phyloP scores from a whole-genome alignment of 2,113 vertebrate species.

The Glaucidium brasilianum region DNA sequence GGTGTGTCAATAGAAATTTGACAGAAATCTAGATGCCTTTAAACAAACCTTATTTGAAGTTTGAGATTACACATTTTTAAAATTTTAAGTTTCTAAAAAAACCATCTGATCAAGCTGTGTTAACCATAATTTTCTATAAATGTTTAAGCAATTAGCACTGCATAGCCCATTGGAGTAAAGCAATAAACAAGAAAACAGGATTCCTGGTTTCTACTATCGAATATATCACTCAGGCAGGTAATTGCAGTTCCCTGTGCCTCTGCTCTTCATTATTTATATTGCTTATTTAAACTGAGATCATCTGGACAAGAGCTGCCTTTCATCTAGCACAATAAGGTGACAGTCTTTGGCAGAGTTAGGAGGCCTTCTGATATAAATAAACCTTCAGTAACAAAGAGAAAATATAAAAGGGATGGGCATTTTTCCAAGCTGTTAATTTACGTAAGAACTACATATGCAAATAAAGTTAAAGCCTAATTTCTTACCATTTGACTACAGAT shows the following conservation, averaged over 20 bases:
- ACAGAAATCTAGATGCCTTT: not conserved
- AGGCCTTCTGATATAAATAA: not conserved
- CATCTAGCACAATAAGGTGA: not conserved
- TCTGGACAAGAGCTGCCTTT: not conserved
- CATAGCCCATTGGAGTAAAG: not conserved
- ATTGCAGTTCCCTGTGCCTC: not conserved
- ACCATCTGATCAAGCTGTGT: fast-evolving
- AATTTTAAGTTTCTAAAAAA: not conserved
- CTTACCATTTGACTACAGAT: not conserved
- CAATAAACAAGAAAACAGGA: not conserved
- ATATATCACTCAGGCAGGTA: not conserved
- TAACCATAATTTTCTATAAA: not conserved
- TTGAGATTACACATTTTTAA: not conserved
- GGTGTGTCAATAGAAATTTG: not conserved
- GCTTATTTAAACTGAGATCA: not conserved
- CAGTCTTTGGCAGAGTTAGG: not conserved
- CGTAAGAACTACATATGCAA: not conserved
- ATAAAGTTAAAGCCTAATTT: not conserved
- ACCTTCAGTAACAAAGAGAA: not conserved
- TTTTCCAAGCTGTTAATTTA: not conserved
- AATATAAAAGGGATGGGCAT: not conserved
- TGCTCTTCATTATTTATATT: not conserved
- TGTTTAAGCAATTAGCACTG: not conserved
- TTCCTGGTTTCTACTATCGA: not conserved
- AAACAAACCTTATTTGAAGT: not conserved